Evolutionary conservation across 2,797 vertebrate species (phyloP), one percentile per base, ranked within the genome.

Genomic region (Helicolenus hilgendorfi): DNA sequence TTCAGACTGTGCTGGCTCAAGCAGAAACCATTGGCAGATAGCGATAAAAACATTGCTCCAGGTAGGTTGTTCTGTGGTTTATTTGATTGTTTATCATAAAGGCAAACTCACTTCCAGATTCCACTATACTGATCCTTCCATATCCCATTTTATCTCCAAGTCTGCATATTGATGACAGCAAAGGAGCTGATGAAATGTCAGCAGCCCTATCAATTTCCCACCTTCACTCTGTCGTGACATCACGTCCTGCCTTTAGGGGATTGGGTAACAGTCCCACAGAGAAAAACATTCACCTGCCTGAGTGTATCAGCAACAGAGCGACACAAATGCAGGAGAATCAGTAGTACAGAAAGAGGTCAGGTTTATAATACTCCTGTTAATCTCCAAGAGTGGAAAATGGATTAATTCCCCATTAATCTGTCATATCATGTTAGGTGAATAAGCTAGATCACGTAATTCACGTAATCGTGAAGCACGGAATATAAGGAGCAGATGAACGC

Each of bases 131-230:
- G n/a, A 7, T 59, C 26, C 8, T 9, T 70, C 14, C 11, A 7
- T 7, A 7, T 49, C 8, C 38, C n/a, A 8, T 70, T 63, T 53
- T 4, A 1, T n/a, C 72, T 33, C 15, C n/a, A 65, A 27, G 35
- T 31, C 1, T 26, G 36, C 45, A 53, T 59, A 67, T 72, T 26
- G 9, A 72, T 55, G 59, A 4, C 11, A 35, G 36, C 0, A 5
- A 9, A 76, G 55, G 29, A 72, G 70, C 4, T 15, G 0, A n/a
- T 81, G 87, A 79, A 90, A 87, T 31, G 27, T 10, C 60, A 86
- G 72, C 55, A 31, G 63, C 29, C 73, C 2, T 79, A 88, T 93
- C 86, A 35, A 10, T 11, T 88, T 90, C 72, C 89, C 79, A 74
- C 83, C 84, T 74, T 80, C 35, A 13, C 71, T 63, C 29, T n/a